Conservation (phyloP, 2,797 vertebrate genomes). For the Danio jaintianensis region DNA sequence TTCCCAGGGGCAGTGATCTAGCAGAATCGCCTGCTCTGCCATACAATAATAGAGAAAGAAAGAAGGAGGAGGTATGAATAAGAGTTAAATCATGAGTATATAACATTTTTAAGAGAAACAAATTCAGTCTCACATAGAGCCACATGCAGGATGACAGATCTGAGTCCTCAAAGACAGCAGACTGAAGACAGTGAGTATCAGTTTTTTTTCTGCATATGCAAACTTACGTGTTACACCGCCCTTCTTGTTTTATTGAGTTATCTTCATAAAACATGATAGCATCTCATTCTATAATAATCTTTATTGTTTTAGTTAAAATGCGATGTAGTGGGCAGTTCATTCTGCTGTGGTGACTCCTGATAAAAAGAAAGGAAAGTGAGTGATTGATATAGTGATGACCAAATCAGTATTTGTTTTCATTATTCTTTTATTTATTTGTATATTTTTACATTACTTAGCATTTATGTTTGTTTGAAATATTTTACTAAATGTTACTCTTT, state of each 20-base stretch:
- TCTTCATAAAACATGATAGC: neutral
- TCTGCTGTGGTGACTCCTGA: neutral
- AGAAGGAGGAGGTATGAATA: neutral
- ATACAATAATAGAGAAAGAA: neutral
- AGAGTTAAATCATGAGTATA: neutral
- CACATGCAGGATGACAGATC: constrained; percentile 34
- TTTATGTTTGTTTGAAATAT: no score
- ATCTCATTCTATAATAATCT: neutral
- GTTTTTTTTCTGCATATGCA: constrained; percentile 3
- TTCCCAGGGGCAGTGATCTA: neutral
- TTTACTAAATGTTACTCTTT: no score
- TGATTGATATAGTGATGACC: no score
- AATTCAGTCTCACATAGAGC: neutral
- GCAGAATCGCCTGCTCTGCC: neutral
- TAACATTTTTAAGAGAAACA: neutral
- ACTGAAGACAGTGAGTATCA: constrained; percentile 21
- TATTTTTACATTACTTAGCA: no score
- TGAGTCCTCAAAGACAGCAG: neutral
- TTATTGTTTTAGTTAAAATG: neutral
- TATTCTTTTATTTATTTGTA: no score
- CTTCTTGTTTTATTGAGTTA: neutral
- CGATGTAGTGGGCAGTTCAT: neutral
- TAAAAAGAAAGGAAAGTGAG: no score
- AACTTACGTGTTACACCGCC: neutral
- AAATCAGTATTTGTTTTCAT: no score